phyloP scores from a whole-genome alignment of 2,113 vertebrate species.

The Hirundichthys speculiger region DNA sequence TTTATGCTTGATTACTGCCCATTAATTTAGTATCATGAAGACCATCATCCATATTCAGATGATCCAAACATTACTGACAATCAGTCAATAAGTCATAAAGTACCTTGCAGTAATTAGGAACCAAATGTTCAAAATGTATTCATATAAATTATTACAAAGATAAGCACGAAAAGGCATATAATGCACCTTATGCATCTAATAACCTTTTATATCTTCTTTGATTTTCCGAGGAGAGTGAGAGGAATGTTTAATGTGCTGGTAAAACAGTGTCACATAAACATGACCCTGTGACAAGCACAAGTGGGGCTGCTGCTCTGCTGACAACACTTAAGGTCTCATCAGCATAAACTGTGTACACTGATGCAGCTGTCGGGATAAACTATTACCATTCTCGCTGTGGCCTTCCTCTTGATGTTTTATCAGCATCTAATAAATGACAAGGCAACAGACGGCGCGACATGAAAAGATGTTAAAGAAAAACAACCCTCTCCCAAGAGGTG shows the following conservation, averaged over 20 bases:
- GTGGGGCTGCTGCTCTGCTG: slow-evolving; percentile 1
- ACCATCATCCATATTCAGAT: slow-evolving; percentile 27
- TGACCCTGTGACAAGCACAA: slow-evolving; percentile 18
- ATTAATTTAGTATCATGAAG: slow-evolving; percentile 11
- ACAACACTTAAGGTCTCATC: slow-evolving; percentile 37
- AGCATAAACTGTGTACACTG: slow-evolving; percentile 46
- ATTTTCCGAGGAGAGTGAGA: not conserved
- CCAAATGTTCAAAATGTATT: slow-evolving; percentile 2
- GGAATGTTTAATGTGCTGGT: slow-evolving; percentile 2
- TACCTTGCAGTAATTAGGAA: slow-evolving; percentile 11
- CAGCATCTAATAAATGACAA: slow-evolving; percentile 50
- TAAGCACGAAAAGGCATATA: not conserved
- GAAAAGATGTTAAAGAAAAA: slow-evolving; percentile 33
- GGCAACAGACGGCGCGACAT: slow-evolving; percentile 33
- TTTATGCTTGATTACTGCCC: not conserved
- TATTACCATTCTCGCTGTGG: slow-evolving; percentile 12
- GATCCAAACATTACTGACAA: slow-evolving; percentile 7
- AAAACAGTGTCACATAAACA: slow-evolving; percentile 12
- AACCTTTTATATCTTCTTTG: not conserved
- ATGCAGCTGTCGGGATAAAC: slow-evolving; percentile 25
- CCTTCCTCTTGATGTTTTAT: slow-evolving; percentile 45
- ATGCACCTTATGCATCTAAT: not conserved
- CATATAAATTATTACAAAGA: not conserved
- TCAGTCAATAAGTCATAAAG: slow-evolving; percentile 22
- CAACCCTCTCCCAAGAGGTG: slow-evolving; percentile 8